phyloP scores from a whole-genome alignment of 2,113 vertebrate genomes.

The Tetrax tetrax region DNA sequence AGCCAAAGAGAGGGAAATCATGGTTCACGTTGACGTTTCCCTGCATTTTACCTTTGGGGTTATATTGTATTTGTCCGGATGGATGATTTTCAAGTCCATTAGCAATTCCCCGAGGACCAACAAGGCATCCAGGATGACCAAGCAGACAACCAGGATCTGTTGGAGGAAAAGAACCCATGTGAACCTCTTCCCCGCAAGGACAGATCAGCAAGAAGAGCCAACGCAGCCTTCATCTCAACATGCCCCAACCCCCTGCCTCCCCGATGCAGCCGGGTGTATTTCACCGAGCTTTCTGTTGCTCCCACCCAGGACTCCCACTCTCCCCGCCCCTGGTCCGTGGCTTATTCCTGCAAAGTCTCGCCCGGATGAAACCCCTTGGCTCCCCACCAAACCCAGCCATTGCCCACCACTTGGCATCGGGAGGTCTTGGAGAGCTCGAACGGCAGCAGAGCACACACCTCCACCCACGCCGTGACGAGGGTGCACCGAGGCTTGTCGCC shows the following conservation, averaged over 20 bases:
- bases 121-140: constrained; percentile 91
- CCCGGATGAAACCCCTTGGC: background rate
- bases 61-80: constrained; percentile 74
- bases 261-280: rapidly evolving
- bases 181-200: background rate
- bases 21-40: rapidly evolving
- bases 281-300: background rate
- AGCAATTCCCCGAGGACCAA: constrained; percentile 91
- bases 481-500: background rate
- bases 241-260: background rate
- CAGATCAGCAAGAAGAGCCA: background rate
- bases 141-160: constrained; percentile 87
- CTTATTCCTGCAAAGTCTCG: background rate
- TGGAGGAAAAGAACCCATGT: background rate
- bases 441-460: background rate
- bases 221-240: background rate
- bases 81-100: constrained; percentile 87
- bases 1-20: background rate
- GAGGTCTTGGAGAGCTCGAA: rapidly evolving
- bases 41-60: constrained; percentile 76
- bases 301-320: background rate
- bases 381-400: background rate
- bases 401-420: rapidly evolving
- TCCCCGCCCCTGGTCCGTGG: rapidly evolving
- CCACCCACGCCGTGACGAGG: rapidly evolving